Percentiles rank a stretch among this genome's conserved stretches.
Conservation (phyloP, 1,140 invertebrate species). For the Hydropsyche tenuis region DNA sequence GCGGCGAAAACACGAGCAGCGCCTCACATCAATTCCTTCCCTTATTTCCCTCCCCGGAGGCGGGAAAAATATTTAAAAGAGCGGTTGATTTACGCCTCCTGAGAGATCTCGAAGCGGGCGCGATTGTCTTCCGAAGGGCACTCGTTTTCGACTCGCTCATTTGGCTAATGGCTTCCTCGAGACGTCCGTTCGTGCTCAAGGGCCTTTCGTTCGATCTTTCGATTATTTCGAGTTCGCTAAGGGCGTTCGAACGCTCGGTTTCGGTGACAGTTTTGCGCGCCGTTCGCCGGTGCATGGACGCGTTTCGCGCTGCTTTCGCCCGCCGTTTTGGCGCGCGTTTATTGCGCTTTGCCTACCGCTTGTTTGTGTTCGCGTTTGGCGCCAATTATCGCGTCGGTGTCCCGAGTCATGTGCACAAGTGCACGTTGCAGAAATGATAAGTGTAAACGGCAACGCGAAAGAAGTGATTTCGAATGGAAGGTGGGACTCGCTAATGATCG, state of each 20-base stretch:
- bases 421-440: conserved; percentile 3
- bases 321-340: background rate
- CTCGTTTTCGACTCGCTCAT: conserved; percentile 23
- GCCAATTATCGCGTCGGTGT: conserved; percentile 2
- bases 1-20: too few relatives aligned
- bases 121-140: background rate
- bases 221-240: too few relatives aligned
- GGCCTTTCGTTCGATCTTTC: background rate
- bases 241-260: too few relatives aligned
- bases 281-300: background rate
- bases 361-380: background rate
- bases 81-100: background rate
- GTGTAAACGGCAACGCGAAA: background rate
- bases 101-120: background rate
- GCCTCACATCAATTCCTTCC: background rate
- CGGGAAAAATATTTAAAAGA: background rate
- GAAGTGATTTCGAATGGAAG: background rate
- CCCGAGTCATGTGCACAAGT: background rate
- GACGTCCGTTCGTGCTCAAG: conserved; percentile 26
- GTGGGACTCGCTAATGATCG: background rate
- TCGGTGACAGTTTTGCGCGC: background rate
- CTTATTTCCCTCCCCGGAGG: background rate
- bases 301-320: background rate
- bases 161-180: conserved; percentile 34
- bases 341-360: background rate